These are phyloP conservation scores for Raja brachyura DNA, from an alignment of 2,113 vertebrate genomes.

Conservation along the genomic window DNA sequence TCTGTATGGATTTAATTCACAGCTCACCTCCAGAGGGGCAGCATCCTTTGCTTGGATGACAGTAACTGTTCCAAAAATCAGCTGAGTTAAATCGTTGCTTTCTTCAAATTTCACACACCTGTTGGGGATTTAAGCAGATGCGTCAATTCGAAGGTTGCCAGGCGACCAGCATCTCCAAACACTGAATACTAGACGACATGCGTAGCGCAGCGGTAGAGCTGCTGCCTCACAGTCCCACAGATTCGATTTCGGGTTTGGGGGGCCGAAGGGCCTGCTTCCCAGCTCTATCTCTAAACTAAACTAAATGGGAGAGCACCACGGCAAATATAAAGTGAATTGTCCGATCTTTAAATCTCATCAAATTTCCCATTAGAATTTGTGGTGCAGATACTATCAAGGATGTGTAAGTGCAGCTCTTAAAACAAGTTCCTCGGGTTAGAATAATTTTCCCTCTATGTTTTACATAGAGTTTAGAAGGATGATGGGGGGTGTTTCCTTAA, in stretches of 20 bases:
- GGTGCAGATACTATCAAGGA: background rate
- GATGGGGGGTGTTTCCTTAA: no score
- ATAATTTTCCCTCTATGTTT: background rate
- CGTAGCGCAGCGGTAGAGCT: no score
- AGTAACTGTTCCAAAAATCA: slow-evolving; percentile 85
- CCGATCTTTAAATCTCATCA: background rate
- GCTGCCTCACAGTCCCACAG: no score
- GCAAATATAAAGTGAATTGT: background rate
- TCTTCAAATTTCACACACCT: slow-evolving; percentile 94
- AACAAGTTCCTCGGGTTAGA: no score
- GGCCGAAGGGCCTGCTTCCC: no score
- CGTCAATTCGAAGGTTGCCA: background rate
- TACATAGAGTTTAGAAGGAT: no score
- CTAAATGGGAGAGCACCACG: background rate
- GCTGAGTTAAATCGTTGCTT: slow-evolving; percentile 79
- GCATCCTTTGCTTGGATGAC: slow-evolving; percentile 86
- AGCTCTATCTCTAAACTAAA: no score
- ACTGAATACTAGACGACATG: background rate
- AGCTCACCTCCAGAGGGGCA: slow-evolving; percentile 72
- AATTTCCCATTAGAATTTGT: background rate
- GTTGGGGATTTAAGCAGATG: slow-evolving; percentile 27
- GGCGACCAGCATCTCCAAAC: background rate
- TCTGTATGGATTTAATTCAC: background rate
- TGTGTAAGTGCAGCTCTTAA: background rate
- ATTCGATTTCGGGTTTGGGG: no score